Evolutionary conservation across 2,888 invertebrate species (phyloP).

Genomic region (Leptopterna dolabrata): DNA sequence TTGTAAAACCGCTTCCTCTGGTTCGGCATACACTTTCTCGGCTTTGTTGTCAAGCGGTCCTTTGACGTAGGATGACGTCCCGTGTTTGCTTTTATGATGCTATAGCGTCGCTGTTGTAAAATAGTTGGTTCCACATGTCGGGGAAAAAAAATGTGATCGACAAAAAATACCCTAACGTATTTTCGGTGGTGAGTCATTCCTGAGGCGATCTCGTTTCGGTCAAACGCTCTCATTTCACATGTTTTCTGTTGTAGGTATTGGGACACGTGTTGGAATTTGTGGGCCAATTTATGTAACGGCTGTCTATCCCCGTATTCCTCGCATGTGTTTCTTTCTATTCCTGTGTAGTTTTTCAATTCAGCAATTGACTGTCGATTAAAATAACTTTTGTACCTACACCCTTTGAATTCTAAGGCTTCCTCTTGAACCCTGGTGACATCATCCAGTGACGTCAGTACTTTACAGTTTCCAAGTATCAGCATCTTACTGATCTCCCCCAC

Average conservation of each 20-base stretch:
- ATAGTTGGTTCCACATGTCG: background rate
- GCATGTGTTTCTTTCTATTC: too few relatives aligned
- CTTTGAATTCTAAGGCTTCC: too few relatives aligned
- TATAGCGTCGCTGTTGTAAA: background rate
- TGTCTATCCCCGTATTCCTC: too few relatives aligned
- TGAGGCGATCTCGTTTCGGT: too few relatives aligned
- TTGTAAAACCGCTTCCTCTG: conserved; percentile 9
- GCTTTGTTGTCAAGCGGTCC: background rate
- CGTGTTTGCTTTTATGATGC: background rate
- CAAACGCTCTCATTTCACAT: too few relatives aligned
- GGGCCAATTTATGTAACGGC: too few relatives aligned
- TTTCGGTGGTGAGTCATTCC: background rate
- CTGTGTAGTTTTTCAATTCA: too few relatives aligned
- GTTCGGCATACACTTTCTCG: background rate
- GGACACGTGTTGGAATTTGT: too few relatives aligned
- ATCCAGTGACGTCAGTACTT: background rate
- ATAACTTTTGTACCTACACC: too few relatives aligned
- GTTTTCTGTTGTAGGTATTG: too few relatives aligned
- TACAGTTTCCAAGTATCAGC: background rate
- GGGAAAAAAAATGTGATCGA: background rate
- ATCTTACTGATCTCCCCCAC: background rate
- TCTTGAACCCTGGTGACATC: too few relatives aligned
- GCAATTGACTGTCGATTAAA: too few relatives aligned
- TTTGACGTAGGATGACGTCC: background rate
- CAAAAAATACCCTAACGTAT: background rate